These are phyloP conservation scores for Meloidogyne chitwoodi DNA, from an alignment of 1,140 invertebrate species.

Conservation along the genomic window DNA sequence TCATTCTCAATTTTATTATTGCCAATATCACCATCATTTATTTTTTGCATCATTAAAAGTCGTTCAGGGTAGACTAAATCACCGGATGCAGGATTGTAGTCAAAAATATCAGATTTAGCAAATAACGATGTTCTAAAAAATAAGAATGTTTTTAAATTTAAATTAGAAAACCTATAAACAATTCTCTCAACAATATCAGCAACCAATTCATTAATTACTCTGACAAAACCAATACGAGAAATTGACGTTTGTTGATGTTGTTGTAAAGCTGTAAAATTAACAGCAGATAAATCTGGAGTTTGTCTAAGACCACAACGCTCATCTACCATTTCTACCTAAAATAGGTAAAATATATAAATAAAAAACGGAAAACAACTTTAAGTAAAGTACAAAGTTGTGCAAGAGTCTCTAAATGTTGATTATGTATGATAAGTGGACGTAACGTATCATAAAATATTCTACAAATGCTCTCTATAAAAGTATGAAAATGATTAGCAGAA, in stretches of 20 bases:
- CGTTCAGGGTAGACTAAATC: constrained; percentile 96
- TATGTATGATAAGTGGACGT: constrained; percentile 89
- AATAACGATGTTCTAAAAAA: constrained; percentile 75
- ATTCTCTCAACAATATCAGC: constrained; percentile 93
- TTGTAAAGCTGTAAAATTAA: constrained; percentile 64
- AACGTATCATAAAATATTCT: constrained; percentile 84
- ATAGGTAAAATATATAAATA: neutral
- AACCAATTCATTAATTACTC: constrained; percentile 77
- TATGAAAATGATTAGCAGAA: constrained; percentile 52
- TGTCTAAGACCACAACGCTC: constrained; percentile 74
- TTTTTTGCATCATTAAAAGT: constrained; percentile 81
- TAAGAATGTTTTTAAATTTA: neutral
- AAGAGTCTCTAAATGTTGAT: constrained; percentile 92
- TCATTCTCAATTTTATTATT: neutral
- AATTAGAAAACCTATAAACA: constrained; percentile 71
- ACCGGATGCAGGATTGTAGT: constrained; percentile 76
- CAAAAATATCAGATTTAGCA: constrained; percentile 81
- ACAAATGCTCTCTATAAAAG: constrained; percentile 78
- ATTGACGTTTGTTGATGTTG: constrained; percentile 52
- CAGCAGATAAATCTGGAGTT: constrained; percentile 60
- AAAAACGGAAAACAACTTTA: constrained; percentile 46
- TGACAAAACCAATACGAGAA: constrained; percentile 68
- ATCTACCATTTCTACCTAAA: constrained; percentile 80
- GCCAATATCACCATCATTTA: constrained; percentile 28
- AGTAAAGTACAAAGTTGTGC: constrained; percentile 92